These are phyloP conservation scores for Hydrozoanthus tunicans DNA, from an alignment of 64 coral and sea anemone genomes.

Conservation along the genomic window DNA sequence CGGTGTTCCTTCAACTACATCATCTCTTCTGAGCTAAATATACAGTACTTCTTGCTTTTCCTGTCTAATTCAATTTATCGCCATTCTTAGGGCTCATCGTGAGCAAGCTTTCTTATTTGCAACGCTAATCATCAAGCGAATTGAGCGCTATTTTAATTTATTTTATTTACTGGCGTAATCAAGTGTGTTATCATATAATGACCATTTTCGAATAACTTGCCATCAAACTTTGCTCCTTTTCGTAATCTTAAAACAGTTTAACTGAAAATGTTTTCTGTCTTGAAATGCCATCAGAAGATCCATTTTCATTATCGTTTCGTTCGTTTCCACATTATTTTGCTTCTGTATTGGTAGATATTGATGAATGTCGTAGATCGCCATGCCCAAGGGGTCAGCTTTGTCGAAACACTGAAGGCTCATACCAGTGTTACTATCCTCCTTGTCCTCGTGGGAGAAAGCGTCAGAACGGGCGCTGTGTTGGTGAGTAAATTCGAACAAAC, in stretches of 20 bases:
- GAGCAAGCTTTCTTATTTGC: no score
- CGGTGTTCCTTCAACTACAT: no score
- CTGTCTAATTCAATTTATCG: no score
- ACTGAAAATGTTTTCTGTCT: not conserved
- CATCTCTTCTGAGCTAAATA: no score
- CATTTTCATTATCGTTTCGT: not conserved
- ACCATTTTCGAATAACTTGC: no score
- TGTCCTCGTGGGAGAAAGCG: not conserved
- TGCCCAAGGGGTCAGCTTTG: not conserved
- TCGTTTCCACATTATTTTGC: not conserved
- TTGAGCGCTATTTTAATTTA: no score
- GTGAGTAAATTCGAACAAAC: not conserved
- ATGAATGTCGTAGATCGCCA: slow-evolving; percentile 25
- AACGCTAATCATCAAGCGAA: no score
- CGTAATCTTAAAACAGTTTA: not conserved
- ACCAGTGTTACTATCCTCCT: slow-evolving; percentile 7
- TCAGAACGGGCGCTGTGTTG: slow-evolving; percentile 9
- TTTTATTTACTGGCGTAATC: no score
- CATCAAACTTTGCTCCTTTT: no score
- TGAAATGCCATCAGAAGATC: not conserved
- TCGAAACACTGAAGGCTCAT: slow-evolving; percentile 14
- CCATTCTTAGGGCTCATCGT: no score
- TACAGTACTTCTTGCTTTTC: no score
- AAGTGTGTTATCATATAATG: no score
- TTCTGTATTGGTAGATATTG: not conserved